Evolutionary conservation across 2,888 invertebrate genomes (phyloP), one percentile per base, ranked within the genome.

Genomic region (Sinopyrophorus schimmeli): DNA sequence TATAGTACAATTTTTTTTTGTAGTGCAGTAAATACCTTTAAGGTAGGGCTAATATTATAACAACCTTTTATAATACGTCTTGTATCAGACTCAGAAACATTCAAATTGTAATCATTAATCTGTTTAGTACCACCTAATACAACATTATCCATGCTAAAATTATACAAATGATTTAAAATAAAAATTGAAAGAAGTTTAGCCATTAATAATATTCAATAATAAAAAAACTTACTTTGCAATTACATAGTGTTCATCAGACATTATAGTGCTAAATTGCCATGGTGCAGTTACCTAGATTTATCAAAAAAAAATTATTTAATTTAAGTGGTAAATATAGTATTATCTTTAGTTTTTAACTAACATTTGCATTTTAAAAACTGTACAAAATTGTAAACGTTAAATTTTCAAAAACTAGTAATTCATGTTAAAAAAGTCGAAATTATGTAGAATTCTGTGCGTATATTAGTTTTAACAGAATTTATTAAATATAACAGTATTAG

Each of bases 201-300:
- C 2, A 3, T 28, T 23, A 14, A 17, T n/a, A n/a, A n/a, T n/a
- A n/a, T n/a, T n/a, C n/a, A n/a, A n/a, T n/a, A n/a, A n/a, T n/a
- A n/a, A n/a, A n/a, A n/a, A n/a, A n/a, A n/a, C 76, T 76, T 75
- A 89, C 89, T 90, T 91, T 7, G 89, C 87, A 67, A 92, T 84
- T 6, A 91, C 79, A 60, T 91, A 91, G 65, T 81, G 77, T 18
- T 77, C 76, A 51, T 82, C 80, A 52, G 82, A 82, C 1, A 84
- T 53, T n/a, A 84, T 59, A 1, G 72, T 75, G 32, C 78, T 72
- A 52, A 77, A 81, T 2, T 83, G 60, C 84, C 87, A 87, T 0
- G 85, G 81, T 2, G 89, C 88, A 40, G 76, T 69, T 1, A 87
- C 86, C 80, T 84, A 81, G 55, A 3, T 68, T 70, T n/a, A n/a